A percentile compares a stretch with the other conserved stretches of the same genome.
These are phyloP conservation scores for Limenitis camilla DNA, from an alignment of 2,888 invertebrate genomes.

Conservation along the genomic window DNA sequence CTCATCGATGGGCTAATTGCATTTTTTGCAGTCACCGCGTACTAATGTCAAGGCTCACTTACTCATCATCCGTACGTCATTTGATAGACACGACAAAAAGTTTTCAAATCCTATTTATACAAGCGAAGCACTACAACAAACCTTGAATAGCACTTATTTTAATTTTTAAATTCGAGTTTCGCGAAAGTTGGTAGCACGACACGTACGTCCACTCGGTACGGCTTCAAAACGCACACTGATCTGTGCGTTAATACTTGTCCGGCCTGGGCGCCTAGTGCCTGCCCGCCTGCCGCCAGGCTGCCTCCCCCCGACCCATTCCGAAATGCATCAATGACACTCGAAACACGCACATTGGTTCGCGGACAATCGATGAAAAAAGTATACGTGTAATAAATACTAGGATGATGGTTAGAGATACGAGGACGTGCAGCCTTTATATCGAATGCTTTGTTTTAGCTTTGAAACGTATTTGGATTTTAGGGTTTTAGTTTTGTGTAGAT, in stretches of 20 bases:
- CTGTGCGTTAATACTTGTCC: conserved; percentile 36
- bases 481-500: conserved; percentile 1
- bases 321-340: conserved; percentile 73
- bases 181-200: conserved; percentile 65
- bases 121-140: conserved; percentile 53
- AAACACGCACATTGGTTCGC: conserved; percentile 64
- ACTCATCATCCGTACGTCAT: conserved; percentile 43
- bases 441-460: conserved; percentile 4
- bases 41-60: conserved; percentile 70
- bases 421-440: conserved; percentile 3
- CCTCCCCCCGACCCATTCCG: conserved; percentile 60
- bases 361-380: conserved; percentile 35
- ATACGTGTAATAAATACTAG: conserved; percentile 24
- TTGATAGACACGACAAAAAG: neutral
- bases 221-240: conserved; percentile 66
- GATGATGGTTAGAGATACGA: conserved; percentile 11
- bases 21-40: conserved; percentile 62
- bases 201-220: conserved; percentile 54
- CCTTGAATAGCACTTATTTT: conserved; percentile 41
- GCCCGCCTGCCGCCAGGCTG: conserved; percentile 19
- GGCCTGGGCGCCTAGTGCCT: conserved; percentile 32
- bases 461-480: conserved; percentile 3
- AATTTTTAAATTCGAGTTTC: conserved; percentile 53
- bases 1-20: conserved; percentile 63
- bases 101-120: conserved; percentile 4